Evolutionary conservation across 2,888 invertebrate genomes (phyloP).

Genomic region (Lymantria monacha): DNA sequence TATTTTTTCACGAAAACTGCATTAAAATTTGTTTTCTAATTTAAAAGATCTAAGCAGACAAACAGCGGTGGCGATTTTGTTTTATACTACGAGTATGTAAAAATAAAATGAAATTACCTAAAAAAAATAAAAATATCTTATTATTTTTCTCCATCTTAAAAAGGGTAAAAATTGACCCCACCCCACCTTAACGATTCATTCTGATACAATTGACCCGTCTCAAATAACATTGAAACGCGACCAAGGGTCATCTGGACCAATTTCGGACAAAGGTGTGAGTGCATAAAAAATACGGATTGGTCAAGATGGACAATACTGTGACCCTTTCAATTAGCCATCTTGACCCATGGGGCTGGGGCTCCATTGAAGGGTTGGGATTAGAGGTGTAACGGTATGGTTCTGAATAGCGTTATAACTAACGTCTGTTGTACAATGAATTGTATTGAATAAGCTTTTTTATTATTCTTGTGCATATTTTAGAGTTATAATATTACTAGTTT

Average conservation of each 20-base stretch:
- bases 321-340: slow-evolving; percentile 59
- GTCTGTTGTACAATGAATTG: slow-evolving; percentile 29
- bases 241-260: slow-evolving; percentile 74
- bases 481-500: no score
- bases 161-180: slow-evolving; percentile 36
- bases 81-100: no score
- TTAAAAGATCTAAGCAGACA: no score
- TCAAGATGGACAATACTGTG: slow-evolving; percentile 53
- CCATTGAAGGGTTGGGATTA: slow-evolving; percentile 55
- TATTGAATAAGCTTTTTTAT: slow-evolving; percentile 10
- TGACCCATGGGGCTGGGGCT: slow-evolving; percentile 52
- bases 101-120: background rate
- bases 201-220: slow-evolving; percentile 57
- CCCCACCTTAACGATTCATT: slow-evolving; percentile 47
- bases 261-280: slow-evolving; percentile 57
- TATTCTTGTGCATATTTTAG: slow-evolving; percentile 14
- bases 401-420: slow-evolving; percentile 32
- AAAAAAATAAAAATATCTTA: slow-evolving; percentile 7
- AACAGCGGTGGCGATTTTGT: no score
- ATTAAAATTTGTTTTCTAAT: no score
- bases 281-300: slow-evolving; percentile 67
- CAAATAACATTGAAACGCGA: slow-evolving; percentile 57
- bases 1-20: no score
- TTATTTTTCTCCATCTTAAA: slow-evolving; percentile 14
- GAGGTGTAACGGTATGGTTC: slow-evolving; percentile 47